Conservation (phyloP, 1,140 invertebrate genomes). For the Chrysopa pallens region DNA sequence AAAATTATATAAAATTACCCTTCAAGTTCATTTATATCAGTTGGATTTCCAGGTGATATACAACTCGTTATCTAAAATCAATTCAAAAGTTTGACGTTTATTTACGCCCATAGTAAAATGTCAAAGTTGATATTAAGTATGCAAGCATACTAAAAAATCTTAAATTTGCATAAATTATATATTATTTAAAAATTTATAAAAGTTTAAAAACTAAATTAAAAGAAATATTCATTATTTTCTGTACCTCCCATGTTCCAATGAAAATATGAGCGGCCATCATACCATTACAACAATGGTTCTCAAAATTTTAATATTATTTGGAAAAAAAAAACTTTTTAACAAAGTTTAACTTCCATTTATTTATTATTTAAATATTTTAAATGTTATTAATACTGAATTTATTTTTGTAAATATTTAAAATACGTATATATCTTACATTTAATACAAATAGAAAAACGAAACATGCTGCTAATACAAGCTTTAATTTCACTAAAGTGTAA, state of each 20-base stretch:
- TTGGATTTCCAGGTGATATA: slow-evolving; percentile 21
- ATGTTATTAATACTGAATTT: too few species aligned
- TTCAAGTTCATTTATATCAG: slow-evolving; percentile 30
- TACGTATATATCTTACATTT: too few species aligned
- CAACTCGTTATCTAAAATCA: slow-evolving; percentile 26
- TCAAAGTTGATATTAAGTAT: not conserved
- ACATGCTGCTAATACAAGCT: too few species aligned
- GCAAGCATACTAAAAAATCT: not conserved
- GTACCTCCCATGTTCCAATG: slow-evolving; percentile 24
- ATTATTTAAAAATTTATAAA: not conserved
- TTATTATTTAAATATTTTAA: too few species aligned
- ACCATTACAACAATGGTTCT: not conserved
- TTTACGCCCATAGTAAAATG: not conserved
- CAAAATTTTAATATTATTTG: too few species aligned
- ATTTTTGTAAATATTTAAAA: too few species aligned
- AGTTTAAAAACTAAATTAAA: not conserved
- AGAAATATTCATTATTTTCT: not conserved
- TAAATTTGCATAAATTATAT: not conserved
- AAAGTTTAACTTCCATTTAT: too few species aligned
- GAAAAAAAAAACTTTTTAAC: too few species aligned
- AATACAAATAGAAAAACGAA: too few species aligned
- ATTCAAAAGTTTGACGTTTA: not conserved
- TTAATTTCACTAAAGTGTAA: too few species aligned
- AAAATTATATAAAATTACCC: slow-evolving; percentile 22
- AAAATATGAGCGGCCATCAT: slow-evolving; percentile 18